Evolutionary conservation across 2,113 vertebrate species (phyloP), one percentile per base, ranked within the genome.

Genomic region (Paedocypris sp.): DNA sequence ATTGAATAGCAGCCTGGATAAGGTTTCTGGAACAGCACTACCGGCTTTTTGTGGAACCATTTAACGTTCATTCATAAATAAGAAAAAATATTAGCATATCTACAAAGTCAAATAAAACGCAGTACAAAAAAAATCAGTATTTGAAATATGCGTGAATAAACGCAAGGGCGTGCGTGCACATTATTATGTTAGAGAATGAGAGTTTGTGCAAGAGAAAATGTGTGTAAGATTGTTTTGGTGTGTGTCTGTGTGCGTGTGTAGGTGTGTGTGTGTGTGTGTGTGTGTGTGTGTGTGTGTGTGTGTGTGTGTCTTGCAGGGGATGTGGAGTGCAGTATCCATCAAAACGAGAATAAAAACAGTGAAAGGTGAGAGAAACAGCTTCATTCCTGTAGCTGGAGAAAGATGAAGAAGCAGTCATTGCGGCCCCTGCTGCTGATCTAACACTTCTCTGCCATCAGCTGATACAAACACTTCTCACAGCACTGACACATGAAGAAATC

Each of bases 221-320:
- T n/a, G n/a, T n/a, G n/a, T n/a, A n/a, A n/a, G n/a, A n/a, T n/a
- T n/a, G n/a, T n/a, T n/a, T n/a, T n/a, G n/a, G n/a, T n/a, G n/a
- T n/a, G 26, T 53, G 22, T 53, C 8, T 2, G 4, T 11, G 12
- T 22, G 15, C 12, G 20, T 51, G 5, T n/a, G 11, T 20, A 6
- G 3, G 29, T 50, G 36, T 33, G 25, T 38, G 33, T 13, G 39
- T 49, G 15, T 28, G 68, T 78, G 39, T 39, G 16, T 43, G 28
- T 35, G 48, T 46, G 38, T 52, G 16, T 38, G 29, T 46, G 20
- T 28, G 15, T 29, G 50, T 45, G 28, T 56, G 39, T 52, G 38
- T 43, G 39, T 23, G 43, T 46, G 15, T 20, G 68, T 79, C 74
- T 32, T 42, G 28, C 59, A 56, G 66, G 11, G 20, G 29, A 29